Conservation (phyloP, 2,113 vertebrate genomes). For the Ictidomys tridecemlineatus region DNA sequence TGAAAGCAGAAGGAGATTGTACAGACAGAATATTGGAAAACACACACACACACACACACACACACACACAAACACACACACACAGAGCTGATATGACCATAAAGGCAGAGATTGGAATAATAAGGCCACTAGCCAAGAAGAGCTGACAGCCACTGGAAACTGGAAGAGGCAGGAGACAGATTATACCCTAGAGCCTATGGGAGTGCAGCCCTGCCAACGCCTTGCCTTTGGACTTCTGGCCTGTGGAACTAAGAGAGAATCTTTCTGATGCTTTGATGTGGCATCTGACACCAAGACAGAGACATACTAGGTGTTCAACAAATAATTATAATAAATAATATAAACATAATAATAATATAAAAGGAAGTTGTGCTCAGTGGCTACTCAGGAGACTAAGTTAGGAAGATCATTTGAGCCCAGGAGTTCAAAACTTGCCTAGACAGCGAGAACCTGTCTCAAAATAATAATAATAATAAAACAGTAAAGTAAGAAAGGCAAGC, state of each 20-base stretch:
- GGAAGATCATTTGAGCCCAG: neutral
- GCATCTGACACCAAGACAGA: neutral
- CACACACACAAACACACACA: neutral
- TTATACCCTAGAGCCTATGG: neutral
- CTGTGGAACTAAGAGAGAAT: neutral
- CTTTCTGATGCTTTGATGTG: neutral
- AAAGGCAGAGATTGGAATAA: neutral
- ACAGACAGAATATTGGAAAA: neutral
- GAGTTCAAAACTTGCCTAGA: neutral
- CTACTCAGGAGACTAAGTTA: neutral
- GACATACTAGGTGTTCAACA: neutral
- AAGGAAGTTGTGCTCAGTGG: neutral
- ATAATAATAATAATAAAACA: neutral
- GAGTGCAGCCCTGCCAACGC: neutral
- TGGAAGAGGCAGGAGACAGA: neutral
- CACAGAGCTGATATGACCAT: neutral
- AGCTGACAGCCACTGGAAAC: neutral
- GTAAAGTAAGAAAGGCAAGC: neutral
- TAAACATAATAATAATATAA: neutral
- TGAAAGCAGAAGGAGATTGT: neutral
- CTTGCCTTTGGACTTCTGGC: neutral
- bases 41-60: neutral
- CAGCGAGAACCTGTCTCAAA: no score
- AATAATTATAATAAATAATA: neutral
- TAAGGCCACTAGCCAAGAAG: neutral